Base-by-base conservation (phyloP, 2,797 vertebrate genomes). In the Adelosebastes latens region DNA sequence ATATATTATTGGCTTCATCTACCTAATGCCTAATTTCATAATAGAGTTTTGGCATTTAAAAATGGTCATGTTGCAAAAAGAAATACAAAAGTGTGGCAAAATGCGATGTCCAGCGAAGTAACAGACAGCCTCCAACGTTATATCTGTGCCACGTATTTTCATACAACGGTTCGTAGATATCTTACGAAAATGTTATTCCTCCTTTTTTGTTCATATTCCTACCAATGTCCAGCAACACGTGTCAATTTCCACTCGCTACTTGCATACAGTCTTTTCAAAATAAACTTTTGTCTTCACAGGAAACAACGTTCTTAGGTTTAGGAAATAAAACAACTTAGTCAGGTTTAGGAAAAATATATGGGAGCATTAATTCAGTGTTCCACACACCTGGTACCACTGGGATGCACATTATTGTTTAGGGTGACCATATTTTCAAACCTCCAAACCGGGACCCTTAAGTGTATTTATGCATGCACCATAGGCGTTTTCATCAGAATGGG, bases 1-100 rank as follows among this genome's bases (percentile, higher is more conserved):
- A 70, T 53, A 24, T 80, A 24, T 80, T 79, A 81, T 18, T 52
- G 52, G 10, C 24, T 22, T 69, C 58, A 75, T 70, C 22, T 75
- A 58, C 66, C 68, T 65, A 66, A 34, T 49, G 27, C 4, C 29
- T 20, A 29, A 20, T 72, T 80, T 56, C 49, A 59, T 65, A 49
- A 76, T 18, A 25, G 55, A 75, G 46, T n/a, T 8, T 63, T 67
- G 56, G 52, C 31, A 46, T 84, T 72, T 62, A 75, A 42, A 42
- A 42, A 22, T 42, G 34, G 59, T 12, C 42, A 8, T 27, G 60
- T 11, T 24, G 34, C 29, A 24, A 12, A 27, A 55, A 70, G 3
- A n/a, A 59, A 29, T 52, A 71, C 3, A 18, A 59, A 69, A 73
- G 14, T 14, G 32, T 20, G 59, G 8, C 8, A 18, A 68, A 59